A percentile compares a stretch with the other conserved stretches of the same genome.
These are phyloP conservation scores for Ruditapes philippinarum DNA, from an alignment of 1,140 invertebrate species.

Conservation along the genomic window DNA sequence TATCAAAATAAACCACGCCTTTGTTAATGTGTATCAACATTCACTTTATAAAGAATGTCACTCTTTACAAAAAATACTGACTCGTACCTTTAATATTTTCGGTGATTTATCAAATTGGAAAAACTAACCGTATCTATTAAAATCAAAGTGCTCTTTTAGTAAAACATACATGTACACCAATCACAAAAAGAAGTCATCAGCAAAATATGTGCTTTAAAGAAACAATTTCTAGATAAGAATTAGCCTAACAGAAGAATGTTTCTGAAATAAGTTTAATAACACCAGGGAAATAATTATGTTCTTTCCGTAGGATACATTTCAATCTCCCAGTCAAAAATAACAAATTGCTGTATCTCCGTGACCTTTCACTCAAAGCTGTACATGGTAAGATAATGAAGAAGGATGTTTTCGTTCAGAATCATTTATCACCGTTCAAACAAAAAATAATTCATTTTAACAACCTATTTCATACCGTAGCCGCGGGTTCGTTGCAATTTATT, in stretches of 20 bases:
- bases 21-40: neutral
- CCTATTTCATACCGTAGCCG: neutral
- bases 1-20: neutral
- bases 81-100: too few species aligned
- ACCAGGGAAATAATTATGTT: too few species aligned
- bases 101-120: too few species aligned
- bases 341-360: conserved; percentile 5
- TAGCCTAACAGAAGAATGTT: too few species aligned
- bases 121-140: too few species aligned
- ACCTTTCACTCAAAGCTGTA: neutral
- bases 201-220: too few species aligned
- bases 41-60: neutral
- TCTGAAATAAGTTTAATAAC: too few species aligned
- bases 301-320: neutral
- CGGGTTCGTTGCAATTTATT: neutral
- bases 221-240: too few species aligned
- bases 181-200: too few species aligned
- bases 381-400: neutral
- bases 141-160: too few species aligned
- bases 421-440: conserved; percentile 6
- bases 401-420: neutral
- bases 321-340: neutral
- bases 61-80: too few species aligned
- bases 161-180: too few species aligned
- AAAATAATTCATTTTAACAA: neutral